These are phyloP conservation scores for Zophobas morio DNA, from an alignment of 1,140 invertebrate species.

Conservation along the genomic window DNA sequence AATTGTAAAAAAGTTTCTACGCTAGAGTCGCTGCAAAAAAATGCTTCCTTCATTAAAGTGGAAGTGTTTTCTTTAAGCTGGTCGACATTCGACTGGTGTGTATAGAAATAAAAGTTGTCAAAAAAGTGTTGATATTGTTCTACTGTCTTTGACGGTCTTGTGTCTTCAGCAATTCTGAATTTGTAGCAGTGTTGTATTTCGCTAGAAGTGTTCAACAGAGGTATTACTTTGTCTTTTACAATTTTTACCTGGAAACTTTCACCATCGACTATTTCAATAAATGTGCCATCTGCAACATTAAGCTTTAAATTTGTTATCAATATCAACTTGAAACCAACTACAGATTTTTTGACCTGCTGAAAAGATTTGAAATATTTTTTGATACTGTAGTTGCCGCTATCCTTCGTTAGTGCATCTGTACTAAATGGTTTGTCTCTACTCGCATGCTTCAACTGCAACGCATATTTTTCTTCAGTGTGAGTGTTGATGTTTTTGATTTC, in stretches of 20 bases:
- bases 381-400: not conserved
- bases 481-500: not conserved
- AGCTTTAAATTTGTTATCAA: not conserved
- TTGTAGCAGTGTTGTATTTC: not conserved
- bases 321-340: not conserved
- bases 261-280: not conserved
- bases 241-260: not conserved
- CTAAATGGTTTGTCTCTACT: not conserved
- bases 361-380: not conserved
- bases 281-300: not conserved
- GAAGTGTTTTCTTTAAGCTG: not conserved
- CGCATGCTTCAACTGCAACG: not conserved
- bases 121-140: not conserved
- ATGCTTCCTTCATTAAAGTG: not conserved
- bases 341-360: not conserved
- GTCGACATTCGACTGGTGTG: not conserved
- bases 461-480: not conserved
- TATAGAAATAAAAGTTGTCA: not conserved
- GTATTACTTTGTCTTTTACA: too few species aligned
- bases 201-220: not conserved
- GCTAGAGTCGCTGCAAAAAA: not conserved
- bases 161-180: not conserved
- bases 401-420: not conserved
- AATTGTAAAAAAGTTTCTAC: not conserved
- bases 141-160: not conserved